Base-by-base conservation (phyloP, 2,113 vertebrate species). In the Promerops cafer region DNA sequence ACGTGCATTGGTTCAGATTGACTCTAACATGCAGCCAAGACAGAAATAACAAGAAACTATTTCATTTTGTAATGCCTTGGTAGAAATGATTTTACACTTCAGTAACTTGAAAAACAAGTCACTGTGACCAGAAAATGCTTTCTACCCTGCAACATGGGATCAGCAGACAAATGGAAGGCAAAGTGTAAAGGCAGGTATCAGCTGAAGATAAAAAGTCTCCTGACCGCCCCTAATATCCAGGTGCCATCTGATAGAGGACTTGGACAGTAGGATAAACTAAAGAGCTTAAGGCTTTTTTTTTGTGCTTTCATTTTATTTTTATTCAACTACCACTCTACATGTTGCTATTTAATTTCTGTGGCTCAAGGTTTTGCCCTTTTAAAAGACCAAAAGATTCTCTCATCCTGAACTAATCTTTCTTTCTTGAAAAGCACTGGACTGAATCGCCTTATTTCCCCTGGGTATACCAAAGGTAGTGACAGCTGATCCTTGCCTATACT, bases 391-490 rank as follows among this genome's bases (percentile, higher is more conserved):
- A 70, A 88, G 64, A 30, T 39, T 70, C 71, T 63, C 45, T 84
- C 23, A 33, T 63, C 59, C 79, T 42, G 40, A 74, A 75, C 81
- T 87, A 84, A 93, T 72, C 79, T 89, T 61, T 64, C 69, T 64
- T 89, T 95, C 83, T 75, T 89, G 75, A 90, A 96, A 94, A 80
- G 83, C 80, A 59, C 44, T 64, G 57, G 65, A 49, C 53, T 94
- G 64, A 83, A 86, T 60, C 85, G 49, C 83, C 79, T 80, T 76
- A 76, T 49, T 83, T 93, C 88, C 50, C 71, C 75, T 11, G 20
- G 64, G 52, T 71, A 71, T 28, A 66, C 47, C 52, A 42, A 68
- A 40, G 44, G 60, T 40, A 84, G 77, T 11, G n/a, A 87, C 81
- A 88, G 82, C 59, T 88, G 87, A 89, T 90, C 53, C 63, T 28